phyloP scores from a whole-genome alignment of 1,140 invertebrate genomes.

The Chionoecetes opilio region DNA sequence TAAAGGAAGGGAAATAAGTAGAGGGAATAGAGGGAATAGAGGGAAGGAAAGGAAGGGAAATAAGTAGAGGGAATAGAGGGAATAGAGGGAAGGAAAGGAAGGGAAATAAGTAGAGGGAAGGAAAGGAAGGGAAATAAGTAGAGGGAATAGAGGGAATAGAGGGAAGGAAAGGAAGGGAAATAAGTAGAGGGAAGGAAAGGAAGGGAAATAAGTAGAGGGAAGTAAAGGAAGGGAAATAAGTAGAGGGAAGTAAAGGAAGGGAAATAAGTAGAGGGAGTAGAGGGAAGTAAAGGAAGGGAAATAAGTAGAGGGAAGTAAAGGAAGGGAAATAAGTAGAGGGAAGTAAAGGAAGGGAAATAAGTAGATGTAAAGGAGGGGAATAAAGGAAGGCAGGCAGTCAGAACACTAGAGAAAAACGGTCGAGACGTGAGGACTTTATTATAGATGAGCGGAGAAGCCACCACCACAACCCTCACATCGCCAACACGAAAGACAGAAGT shows the following conservation, averaged over 20 bases:
- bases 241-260: background rate
- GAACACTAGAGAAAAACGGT: constrained; percentile 23
- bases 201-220: background rate
- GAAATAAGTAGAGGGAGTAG: background rate
- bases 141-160: background rate
- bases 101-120: background rate
- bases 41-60: background rate
- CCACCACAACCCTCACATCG: no score
- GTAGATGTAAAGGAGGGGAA: background rate
- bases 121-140: background rate
- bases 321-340: no score
- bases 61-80: background rate
- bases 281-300: background rate
- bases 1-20: background rate
- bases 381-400: background rate
- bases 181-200: background rate
- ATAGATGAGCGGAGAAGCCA: background rate
- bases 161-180: background rate
- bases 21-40: no score
- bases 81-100: background rate
- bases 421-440: background rate
- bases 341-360: background rate
- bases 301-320: background rate
- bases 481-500: background rate
- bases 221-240: background rate